Evolutionary conservation across 2,797 vertebrate species (phyloP).

Genomic region (Knipowitschia caucasica): DNA sequence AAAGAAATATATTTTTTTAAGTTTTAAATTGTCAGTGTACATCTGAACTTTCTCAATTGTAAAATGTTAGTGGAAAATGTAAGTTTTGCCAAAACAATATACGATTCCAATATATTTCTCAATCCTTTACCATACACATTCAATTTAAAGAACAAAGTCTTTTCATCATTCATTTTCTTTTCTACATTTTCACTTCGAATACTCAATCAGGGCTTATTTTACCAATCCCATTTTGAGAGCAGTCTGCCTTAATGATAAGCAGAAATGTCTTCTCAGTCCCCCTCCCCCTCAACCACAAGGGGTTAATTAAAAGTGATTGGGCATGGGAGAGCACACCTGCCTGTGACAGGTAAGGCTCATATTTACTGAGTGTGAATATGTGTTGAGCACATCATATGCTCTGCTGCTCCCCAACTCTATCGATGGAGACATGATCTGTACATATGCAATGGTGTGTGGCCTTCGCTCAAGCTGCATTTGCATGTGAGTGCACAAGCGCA

Average conservation of each 20-base stretch:
- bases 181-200: too few species aligned
- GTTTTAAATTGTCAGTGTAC: too few species aligned
- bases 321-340: conserved; percentile 76
- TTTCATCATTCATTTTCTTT: too few species aligned
- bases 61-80: too few species aligned
- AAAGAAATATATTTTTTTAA: too few species aligned
- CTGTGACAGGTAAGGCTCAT: conserved; percentile 72
- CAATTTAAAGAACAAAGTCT: background rate
- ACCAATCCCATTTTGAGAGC: conserved; percentile 17
- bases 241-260: conserved; percentile 28
- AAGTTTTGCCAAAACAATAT: too few species aligned
- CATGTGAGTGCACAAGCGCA: conserved; percentile 44
- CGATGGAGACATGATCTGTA: conserved; percentile 25
- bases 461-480: conserved; percentile 42
- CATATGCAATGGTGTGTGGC: conserved; percentile 31
- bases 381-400: conserved; percentile 57
- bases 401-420: conserved; percentile 43
- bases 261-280: conserved; percentile 26
- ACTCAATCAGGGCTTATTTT: conserved; percentile 3
- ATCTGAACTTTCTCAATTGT: too few species aligned
- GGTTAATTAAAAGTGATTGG: conserved; percentile 86
- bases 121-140: background rate
- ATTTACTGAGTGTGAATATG: conserved; percentile 48
- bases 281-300: conserved; percentile 68
- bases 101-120: too few species aligned